These are phyloP conservation scores for Pseudomyrmex cubaensis DNA, from an alignment of 1,140 invertebrate species.

Conservation along the genomic window DNA sequence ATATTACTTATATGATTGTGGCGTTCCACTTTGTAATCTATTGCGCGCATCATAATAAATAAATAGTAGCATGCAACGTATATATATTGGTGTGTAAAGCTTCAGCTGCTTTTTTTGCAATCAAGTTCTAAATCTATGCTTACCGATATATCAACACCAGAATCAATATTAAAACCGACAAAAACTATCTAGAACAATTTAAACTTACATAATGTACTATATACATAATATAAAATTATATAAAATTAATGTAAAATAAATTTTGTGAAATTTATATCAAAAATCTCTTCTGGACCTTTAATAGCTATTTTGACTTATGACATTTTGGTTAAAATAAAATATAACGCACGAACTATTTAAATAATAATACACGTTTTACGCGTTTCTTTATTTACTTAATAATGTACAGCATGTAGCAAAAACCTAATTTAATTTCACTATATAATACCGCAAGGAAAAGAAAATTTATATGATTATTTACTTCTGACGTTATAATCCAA, in stretches of 20 bases:
- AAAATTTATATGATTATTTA: background rate
- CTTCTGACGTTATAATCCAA: background rate
- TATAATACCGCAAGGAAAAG: too few relatives aligned
- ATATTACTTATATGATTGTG: conserved; percentile 4
- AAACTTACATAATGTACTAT: too few relatives aligned
- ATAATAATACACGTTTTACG: too few relatives aligned
- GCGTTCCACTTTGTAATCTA: conserved; percentile 14
- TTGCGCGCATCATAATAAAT: conserved; percentile 27
- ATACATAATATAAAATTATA: too few relatives aligned
- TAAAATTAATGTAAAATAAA: background rate
- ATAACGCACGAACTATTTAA: too few relatives aligned
- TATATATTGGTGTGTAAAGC: conserved; percentile 8
- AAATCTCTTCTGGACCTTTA: background rate
- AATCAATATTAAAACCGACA: background rate
- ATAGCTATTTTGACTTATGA: background rate
- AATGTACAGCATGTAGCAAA: background rate
- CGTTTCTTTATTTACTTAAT: too few relatives aligned
- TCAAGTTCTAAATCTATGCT: conserved; percentile 26
- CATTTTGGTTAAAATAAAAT: background rate
- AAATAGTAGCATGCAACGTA: conserved; percentile 31
- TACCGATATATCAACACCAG: background rate
- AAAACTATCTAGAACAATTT: too few relatives aligned
- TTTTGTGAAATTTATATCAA: conserved; percentile 33
- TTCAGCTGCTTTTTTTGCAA: background rate
- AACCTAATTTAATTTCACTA: conserved; percentile 15